Percentiles rank a stretch among this genome's conserved stretches.
Conservation (phyloP, 30 jellyfish, hydroid and myxozoan genomes). For the Aurelia aurita region DNA sequence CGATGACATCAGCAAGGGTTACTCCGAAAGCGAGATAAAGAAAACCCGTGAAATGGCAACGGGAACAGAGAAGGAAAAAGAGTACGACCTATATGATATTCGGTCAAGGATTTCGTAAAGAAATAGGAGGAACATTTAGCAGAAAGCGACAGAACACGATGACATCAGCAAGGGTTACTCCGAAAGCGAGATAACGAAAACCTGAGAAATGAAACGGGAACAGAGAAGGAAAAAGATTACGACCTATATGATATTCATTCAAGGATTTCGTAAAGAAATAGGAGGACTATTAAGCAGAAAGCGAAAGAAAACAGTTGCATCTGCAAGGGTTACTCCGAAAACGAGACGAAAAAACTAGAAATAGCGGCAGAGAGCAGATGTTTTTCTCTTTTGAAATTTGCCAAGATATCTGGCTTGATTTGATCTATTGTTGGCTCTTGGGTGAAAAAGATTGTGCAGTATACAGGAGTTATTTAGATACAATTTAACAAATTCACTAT, state of each 20-base stretch:
- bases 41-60: background rate
- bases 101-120: conserved; percentile 56
- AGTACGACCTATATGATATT: background rate
- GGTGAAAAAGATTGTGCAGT: background rate
- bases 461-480: too few species aligned
- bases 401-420: too few species aligned
- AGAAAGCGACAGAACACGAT: background rate
- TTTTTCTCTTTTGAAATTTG: too few species aligned
- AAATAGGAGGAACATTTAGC: background rate
- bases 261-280: conserved; percentile 43
- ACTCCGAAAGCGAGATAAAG: background rate
- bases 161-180: background rate
- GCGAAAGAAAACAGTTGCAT: background rate
- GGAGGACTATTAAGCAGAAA: conserved; percentile 12
- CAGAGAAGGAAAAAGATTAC: too few species aligned
- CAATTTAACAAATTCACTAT: too few species aligned
- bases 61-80: background rate
- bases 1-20: background rate
- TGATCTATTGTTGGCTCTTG: too few species aligned
- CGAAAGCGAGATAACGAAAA: background rate
- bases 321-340: background rate
- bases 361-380: background rate
- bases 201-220: too few species aligned
- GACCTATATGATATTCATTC: conserved; percentile 45
- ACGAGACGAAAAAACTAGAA: background rate